Conservation (phyloP, 2,797 vertebrate species). For the Sardinella longiceps region DNA sequence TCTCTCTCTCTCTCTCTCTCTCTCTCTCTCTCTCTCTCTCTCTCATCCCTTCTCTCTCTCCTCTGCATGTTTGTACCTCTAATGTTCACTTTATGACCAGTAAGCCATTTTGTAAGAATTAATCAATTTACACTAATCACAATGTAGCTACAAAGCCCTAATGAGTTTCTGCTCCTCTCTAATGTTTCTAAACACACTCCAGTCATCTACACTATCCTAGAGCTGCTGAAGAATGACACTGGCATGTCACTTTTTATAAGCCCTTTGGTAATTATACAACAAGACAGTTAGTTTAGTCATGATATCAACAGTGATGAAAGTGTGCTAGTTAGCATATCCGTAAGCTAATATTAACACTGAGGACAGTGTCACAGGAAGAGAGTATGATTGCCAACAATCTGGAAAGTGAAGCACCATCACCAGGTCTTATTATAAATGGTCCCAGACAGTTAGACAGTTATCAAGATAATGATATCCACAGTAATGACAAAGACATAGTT, state of each 20-base stretch:
- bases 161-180: background rate
- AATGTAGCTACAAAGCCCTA: background rate
- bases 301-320: background rate
- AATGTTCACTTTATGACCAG: background rate
- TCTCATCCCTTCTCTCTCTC: background rate
- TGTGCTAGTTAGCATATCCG: background rate
- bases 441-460: background rate
- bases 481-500: background rate
- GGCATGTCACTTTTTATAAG: background rate
- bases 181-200: background rate
- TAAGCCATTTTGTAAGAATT: background rate
- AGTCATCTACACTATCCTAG: background rate
- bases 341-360: background rate
- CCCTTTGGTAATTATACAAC: background rate
- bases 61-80: background rate
- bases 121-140: background rate
- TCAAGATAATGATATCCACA: background rate
- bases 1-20: slow-evolving; percentile 5
- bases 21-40: background rate
- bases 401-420: background rate
- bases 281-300: background rate
- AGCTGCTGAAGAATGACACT: background rate
- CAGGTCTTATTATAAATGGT: background rate
- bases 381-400: background rate
- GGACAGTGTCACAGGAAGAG: background rate